Evolutionary conservation across 1,140 invertebrate genomes (phyloP), one percentile per base, ranked within the genome.

Genomic region (Bradysia coprophila): DNA sequence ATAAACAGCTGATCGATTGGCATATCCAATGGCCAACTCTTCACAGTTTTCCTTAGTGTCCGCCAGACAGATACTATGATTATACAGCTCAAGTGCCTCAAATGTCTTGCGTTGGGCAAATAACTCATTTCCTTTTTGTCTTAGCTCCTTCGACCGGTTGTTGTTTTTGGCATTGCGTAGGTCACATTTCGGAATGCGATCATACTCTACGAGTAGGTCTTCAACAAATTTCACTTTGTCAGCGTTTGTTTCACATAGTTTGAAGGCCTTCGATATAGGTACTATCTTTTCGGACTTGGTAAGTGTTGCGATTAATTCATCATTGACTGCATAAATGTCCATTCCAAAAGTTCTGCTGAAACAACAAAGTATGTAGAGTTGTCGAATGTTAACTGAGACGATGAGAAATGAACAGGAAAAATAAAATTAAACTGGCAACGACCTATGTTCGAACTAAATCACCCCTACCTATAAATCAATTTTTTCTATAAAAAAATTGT

Each of bases 1-100:
- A 15, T 79, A 65, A 4, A 76, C 71, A 21, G 76, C 76, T 20
- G 79, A 81, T 51, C 79, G 68, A 53, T 82, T 82, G n/a, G 68
- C 74, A 58, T 73, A 70, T n/a, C 75, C 75, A 24, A 77, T 56
- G n/a, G 64, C 59, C 45, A 76, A 62, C 53, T 69, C 63, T 45
- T 70, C 62, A 19, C 71, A 72, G 13, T 6, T 8, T 28, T 28
- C 24, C 31, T 60, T 52, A 8, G 53, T 48, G 40, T 66, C 63
- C 22, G 74, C 71, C 59, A 59, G 63, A 20, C 68, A 61, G 44
- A 78, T 62, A 48, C 75, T 72, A 54, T 72, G 64, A 45, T 73
- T 74, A 50, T 80, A 78, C 51, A 68, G 63, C 54, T 71, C 64
- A 47, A 66, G 62, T 22, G 68, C 68, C 44, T 64, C 52, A 50